phyloP scores from a whole-genome alignment of 2,888 invertebrate genomes.

The Ormyrus thymus region DNA sequence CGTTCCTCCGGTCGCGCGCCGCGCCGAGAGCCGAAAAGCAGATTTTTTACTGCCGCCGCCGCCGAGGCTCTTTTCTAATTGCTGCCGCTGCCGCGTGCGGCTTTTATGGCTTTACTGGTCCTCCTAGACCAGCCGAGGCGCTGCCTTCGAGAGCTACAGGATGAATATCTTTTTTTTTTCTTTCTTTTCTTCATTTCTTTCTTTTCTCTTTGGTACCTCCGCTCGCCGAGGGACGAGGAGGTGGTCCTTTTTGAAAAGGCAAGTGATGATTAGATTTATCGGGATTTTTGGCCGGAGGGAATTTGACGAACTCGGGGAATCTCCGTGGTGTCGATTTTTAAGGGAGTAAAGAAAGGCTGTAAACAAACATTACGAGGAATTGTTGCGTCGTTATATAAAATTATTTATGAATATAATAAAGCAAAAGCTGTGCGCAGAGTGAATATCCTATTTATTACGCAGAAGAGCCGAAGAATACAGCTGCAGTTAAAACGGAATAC shows the following conservation, averaged over 20 bases:
- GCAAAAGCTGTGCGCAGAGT: too few relatives aligned
- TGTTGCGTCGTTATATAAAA: background rate
- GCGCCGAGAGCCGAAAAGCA: slow-evolving; percentile 9
- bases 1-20: background rate
- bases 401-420: too few relatives aligned
- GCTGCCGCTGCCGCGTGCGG: slow-evolving; percentile 9
- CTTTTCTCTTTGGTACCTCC: background rate
- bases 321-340: too few relatives aligned
- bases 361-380: too few relatives aligned
- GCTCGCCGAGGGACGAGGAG: too few relatives aligned
- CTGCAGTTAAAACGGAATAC: background rate
- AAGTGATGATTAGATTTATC: slow-evolving; percentile 52
- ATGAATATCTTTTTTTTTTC: background rate
- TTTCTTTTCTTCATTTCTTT: background rate
- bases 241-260: background rate
- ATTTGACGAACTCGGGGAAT: background rate
- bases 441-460: too few relatives aligned
- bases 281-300: slow-evolving; percentile 5
- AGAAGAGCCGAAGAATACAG: too few relatives aligned
- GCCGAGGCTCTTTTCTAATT: slow-evolving; percentile 51
- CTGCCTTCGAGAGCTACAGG: background rate
- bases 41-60: slow-evolving; percentile 15
- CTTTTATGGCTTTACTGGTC: slow-evolving; percentile 29
- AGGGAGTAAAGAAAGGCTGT: too few relatives aligned
- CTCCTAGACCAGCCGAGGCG: too few relatives aligned